phyloP scores from a whole-genome alignment of 2,797 vertebrate species.

The Numenius phaeopus region DNA sequence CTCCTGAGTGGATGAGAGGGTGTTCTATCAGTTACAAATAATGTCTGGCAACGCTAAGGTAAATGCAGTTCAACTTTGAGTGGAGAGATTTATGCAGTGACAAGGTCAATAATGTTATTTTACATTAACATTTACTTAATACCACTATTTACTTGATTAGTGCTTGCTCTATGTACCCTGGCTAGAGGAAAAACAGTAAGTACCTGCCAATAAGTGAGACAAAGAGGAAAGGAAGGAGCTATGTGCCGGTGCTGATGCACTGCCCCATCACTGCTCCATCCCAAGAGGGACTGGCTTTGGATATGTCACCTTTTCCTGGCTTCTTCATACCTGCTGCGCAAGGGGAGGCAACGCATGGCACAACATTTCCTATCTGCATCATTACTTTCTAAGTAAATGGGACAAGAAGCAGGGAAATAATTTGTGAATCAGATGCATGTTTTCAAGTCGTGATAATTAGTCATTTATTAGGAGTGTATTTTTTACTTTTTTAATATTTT shows the following conservation, averaged over 20 bases:
- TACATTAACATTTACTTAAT: not conserved
- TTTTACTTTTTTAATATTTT: not conserved
- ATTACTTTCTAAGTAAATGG: not conserved
- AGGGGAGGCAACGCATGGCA: accelerated
- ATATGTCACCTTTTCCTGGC: not conserved
- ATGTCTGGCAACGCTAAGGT: not conserved
- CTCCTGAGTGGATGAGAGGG: not conserved
- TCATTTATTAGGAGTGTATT: not conserved
- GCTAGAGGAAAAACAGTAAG: not conserved
- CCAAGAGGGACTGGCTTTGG: not conserved
- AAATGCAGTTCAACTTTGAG: not conserved
- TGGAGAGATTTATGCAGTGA: not conserved
- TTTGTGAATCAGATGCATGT: not conserved
- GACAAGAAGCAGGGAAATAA: not conserved
- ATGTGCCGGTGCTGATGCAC: not conserved
- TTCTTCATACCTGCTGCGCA: not conserved
- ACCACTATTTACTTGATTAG: not conserved
- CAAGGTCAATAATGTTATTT: not conserved
- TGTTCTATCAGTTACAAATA: not conserved
- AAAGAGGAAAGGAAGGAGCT: not conserved
- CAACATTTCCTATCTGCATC: not conserved
- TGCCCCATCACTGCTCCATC: accelerated
- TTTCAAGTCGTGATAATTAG: not conserved
- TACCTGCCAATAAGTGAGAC: not conserved
- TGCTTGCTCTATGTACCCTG: not conserved